Conservation (phyloP, 2,888 invertebrate species). For the Mythimna impura region DNA sequence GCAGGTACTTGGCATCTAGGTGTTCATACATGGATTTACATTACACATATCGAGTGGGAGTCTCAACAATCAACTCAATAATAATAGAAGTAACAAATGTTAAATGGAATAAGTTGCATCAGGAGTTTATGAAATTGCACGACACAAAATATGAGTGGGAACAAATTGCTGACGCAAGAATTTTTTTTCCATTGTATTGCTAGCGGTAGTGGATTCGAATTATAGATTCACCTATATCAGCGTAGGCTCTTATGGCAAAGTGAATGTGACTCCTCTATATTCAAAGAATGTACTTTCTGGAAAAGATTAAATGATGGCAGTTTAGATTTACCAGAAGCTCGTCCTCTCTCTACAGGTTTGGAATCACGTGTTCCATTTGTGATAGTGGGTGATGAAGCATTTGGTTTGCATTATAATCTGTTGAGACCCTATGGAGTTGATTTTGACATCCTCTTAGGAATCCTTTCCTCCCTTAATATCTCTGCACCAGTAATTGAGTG, state of each 20-base stretch:
- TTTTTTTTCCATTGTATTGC: constrained; percentile 6
- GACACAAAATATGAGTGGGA: constrained; percentile 5
- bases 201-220: constrained; percentile 34
- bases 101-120: not conserved
- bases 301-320: constrained; percentile 58
- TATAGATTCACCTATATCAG: constrained; percentile 54
- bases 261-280: constrained; percentile 59
- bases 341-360: constrained; percentile 46
- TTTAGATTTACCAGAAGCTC: constrained; percentile 62
- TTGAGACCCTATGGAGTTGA: constrained; percentile 58
- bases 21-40: constrained; percentile 1
- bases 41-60: no score
- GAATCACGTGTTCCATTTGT: constrained; percentile 34
- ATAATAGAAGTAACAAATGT: constrained; percentile 8
- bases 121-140: not conserved
- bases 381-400: constrained; percentile 67
- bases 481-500: no score
- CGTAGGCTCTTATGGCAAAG: constrained; percentile 65
- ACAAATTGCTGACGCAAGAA: constrained; percentile 6
- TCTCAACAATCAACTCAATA: constrained; percentile 7
- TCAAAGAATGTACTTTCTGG: constrained; percentile 61
- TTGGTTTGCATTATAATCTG: constrained; percentile 59
- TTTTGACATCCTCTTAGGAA: no score
- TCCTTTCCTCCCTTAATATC: no score
- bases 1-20: constrained; percentile 4